phyloP scores from a whole-genome alignment of 2,888 invertebrate species.

The Pherbina coryleti region DNA sequence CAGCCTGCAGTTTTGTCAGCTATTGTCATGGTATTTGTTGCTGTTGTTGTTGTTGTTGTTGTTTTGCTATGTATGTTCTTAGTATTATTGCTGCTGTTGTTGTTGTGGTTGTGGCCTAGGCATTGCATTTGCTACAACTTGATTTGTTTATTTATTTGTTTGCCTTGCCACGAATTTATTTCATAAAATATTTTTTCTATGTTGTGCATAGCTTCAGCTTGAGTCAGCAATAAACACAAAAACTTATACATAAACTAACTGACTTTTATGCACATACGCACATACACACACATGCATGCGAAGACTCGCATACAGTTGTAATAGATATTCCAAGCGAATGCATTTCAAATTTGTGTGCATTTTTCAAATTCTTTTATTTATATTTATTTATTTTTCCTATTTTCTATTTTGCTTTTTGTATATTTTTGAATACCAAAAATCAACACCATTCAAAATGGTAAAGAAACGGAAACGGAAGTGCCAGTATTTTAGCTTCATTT shows the following conservation, averaged over 20 bases:
- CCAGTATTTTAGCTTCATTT: slow-evolving; percentile 5
- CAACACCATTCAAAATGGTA: slow-evolving; percentile 17
- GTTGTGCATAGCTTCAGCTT: not conserved
- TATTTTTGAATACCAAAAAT: slow-evolving; percentile 7
- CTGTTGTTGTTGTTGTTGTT: slow-evolving; percentile 1
- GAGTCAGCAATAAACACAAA: not conserved
- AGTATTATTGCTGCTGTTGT: not conserved
- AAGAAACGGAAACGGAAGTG: slow-evolving; percentile 25
- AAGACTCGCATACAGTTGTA: not conserved
- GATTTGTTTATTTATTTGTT: not conserved
- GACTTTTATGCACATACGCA: too few relatives aligned
- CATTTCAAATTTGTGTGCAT: slow-evolving; percentile 18
- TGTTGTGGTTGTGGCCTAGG: not conserved
- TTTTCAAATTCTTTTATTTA: slow-evolving; percentile 1
- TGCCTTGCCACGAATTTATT: slow-evolving; percentile 6
- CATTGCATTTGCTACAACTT: not conserved
- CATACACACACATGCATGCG: not conserved
- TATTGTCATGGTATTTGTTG: not conserved
- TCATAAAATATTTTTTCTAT: not conserved
- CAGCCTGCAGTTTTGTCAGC: slow-evolving; percentile 17
- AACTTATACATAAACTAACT: too few relatives aligned
- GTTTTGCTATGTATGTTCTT: not conserved
- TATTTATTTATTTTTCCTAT: not conserved
- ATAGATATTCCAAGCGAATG: slow-evolving; percentile 25
- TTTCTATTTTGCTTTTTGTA: not conserved